phyloP scores from a whole-genome alignment of 2,888 invertebrate species.

The Luffia ferchaultella region DNA sequence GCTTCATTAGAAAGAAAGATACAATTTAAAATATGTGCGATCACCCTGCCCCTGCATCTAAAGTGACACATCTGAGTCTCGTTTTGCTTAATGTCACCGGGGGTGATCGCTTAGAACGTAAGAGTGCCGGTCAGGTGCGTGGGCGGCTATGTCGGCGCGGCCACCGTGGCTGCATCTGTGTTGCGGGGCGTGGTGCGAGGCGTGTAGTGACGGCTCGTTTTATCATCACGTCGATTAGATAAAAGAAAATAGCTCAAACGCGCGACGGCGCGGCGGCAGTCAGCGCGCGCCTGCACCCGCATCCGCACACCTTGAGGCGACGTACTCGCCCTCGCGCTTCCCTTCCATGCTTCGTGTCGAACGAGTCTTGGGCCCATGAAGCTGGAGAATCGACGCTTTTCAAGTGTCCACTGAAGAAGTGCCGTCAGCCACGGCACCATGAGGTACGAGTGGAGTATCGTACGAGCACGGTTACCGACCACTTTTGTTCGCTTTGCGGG shows the following conservation, averaged over 20 bases:
- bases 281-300: not conserved
- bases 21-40: no score
- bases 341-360: not conserved
- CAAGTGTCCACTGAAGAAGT: not conserved
- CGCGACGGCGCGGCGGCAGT: conserved; percentile 2
- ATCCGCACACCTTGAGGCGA: not conserved
- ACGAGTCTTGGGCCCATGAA: not conserved
- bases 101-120: no score
- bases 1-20: no score
- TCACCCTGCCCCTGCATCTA: no score
- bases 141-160: no score
- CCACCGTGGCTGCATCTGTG: conserved; percentile 9
- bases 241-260: conserved; percentile 36
- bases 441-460: no score
- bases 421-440: not conserved
- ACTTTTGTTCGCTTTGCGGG: no score
- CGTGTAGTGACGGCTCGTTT: conserved; percentile 26
- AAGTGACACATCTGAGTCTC: no score
- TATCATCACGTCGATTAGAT: conserved; percentile 51
- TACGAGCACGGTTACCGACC: no score
- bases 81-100: no score
- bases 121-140: no score
- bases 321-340: not conserved
- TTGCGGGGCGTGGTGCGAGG: conserved; percentile 20
- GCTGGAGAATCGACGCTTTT: not conserved